Evolutionary conservation across 2,113 vertebrate species (phyloP).

Genomic region (Harpagus bidentatus): DNA sequence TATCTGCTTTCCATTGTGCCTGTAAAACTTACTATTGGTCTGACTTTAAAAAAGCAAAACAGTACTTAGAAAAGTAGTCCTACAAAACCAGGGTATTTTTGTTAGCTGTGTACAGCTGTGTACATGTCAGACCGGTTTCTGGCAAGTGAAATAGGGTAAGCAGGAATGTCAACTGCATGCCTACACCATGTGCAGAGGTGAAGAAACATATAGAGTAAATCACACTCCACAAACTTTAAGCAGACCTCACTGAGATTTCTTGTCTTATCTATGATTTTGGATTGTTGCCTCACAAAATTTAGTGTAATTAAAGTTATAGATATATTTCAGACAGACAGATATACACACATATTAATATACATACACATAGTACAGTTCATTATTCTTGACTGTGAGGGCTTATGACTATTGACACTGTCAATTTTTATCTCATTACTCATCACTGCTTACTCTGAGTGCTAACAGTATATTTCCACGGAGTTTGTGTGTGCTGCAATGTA

Average conservation of each 20-base stretch:
- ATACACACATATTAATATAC: neutral
- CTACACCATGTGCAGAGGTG: neutral
- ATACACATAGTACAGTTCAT: conserved; percentile 69
- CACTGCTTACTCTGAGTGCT: conserved; percentile 75
- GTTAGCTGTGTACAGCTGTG: neutral
- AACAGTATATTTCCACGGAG: conserved; percentile 71
- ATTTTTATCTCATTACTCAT: conserved; percentile 84
- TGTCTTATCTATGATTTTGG: conserved; percentile 12
- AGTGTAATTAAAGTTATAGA: conserved; percentile 20
- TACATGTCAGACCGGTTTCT: neutral
- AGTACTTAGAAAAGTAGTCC: neutral
- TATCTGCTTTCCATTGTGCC: neutral
- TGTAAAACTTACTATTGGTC: neutral
- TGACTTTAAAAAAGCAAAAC: neutral
- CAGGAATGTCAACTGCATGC: neutral
- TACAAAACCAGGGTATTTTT: neutral
- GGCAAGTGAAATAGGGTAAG: neutral
- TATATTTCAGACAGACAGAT: conserved; percentile 46
- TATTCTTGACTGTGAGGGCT: conserved; percentile 81
- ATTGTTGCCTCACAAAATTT: conserved; percentile 16
- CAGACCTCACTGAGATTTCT: neutral
- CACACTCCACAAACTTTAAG: neutral
- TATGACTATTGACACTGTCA: conserved; percentile 89
- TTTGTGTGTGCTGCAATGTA: conserved; percentile 80
- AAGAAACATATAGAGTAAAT: neutral